A percentile compares a stretch with the other conserved stretches of the same genome.
Conservation (phyloP, 2,797 vertebrate genomes). For the Lagorchestes hirsutus region DNA sequence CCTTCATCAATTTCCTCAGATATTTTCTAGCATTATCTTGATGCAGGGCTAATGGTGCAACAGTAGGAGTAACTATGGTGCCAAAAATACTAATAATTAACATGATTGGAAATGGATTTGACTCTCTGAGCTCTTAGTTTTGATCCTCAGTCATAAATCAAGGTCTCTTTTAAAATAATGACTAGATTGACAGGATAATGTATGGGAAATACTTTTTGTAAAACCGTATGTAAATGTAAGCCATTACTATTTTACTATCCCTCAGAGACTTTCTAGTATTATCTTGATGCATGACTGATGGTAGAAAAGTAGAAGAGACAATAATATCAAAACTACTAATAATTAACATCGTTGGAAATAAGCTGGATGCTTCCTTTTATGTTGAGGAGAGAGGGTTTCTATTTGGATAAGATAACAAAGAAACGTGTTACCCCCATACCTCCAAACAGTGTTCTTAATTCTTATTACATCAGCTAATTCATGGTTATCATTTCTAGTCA, state of each 20-base stretch:
- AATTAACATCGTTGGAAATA: background rate
- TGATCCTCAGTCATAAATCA: background rate
- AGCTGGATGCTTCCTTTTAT: background rate
- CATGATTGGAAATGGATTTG: background rate
- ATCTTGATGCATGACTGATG: slow-evolving; percentile 35
- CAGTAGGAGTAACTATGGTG: background rate
- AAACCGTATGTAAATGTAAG: background rate
- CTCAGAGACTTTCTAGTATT: background rate
- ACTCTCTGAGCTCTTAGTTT: background rate
- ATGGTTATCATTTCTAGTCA: background rate
- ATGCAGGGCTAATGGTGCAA: slow-evolving; percentile 9
- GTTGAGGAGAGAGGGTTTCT: background rate
- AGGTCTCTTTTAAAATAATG: background rate
- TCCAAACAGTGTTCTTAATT: slow-evolving; percentile 10
- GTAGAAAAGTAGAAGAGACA: background rate
- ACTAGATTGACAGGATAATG: background rate
- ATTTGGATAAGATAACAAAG: background rate
- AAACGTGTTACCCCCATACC: background rate
- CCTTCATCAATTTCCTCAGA: background rate
- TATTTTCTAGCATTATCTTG: slow-evolving; percentile 10
- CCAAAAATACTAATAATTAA: background rate
- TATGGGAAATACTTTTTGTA: background rate
- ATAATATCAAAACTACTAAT: background rate
- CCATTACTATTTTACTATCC: background rate
- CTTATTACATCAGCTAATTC: background rate